These are phyloP conservation scores for Leptoteleia sp. DNA, from an alignment of 1,140 invertebrate genomes.

Conservation along the genomic window DNA sequence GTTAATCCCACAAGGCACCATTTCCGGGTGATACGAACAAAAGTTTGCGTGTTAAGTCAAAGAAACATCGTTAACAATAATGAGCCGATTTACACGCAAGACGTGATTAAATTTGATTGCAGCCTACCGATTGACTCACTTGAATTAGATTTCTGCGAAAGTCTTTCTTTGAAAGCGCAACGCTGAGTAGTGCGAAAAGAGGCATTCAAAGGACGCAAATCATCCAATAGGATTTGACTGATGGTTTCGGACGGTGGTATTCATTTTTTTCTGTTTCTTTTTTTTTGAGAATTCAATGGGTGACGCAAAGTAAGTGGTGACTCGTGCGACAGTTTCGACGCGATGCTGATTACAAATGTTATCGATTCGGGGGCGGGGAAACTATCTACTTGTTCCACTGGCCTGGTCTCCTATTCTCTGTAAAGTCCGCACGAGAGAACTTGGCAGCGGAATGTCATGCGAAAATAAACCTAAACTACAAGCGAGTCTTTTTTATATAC, in stretches of 20 bases:
- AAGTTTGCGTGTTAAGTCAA: conserved; percentile 34
- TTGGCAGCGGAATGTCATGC: conserved; percentile 38
- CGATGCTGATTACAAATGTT: conserved; percentile 28
- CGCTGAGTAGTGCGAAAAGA: too few relatives aligned
- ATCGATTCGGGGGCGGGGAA: conserved; percentile 28
- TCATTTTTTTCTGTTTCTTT: too few relatives aligned
- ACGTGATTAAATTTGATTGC: conserved; percentile 38
- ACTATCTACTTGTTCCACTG: conserved; percentile 48
- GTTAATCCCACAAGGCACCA: conserved; percentile 20
- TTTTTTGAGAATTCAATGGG: too few relatives aligned
- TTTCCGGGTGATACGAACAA: conserved; percentile 16
- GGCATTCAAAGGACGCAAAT: too few relatives aligned
- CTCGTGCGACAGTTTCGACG: conserved; percentile 7
- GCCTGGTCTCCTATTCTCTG: conserved; percentile 52
- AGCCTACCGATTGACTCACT: neutral
- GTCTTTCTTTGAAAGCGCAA: too few relatives aligned
- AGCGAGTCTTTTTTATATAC: conserved; percentile 18
- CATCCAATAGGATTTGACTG: neutral
- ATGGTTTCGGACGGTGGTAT: too few relatives aligned
- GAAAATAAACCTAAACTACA: conserved; percentile 23
- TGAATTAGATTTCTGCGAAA: conserved; percentile 4
- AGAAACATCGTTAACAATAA: conserved; percentile 41
- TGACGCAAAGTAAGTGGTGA: too few relatives aligned
- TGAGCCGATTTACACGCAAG: conserved; percentile 41
- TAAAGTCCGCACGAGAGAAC: conserved; percentile 27